A percentile compares a stretch with the other conserved stretches of the same genome.
phyloP scores from a whole-genome alignment of 2,888 invertebrate species.

The Scelioninae gen. 1 region DNA sequence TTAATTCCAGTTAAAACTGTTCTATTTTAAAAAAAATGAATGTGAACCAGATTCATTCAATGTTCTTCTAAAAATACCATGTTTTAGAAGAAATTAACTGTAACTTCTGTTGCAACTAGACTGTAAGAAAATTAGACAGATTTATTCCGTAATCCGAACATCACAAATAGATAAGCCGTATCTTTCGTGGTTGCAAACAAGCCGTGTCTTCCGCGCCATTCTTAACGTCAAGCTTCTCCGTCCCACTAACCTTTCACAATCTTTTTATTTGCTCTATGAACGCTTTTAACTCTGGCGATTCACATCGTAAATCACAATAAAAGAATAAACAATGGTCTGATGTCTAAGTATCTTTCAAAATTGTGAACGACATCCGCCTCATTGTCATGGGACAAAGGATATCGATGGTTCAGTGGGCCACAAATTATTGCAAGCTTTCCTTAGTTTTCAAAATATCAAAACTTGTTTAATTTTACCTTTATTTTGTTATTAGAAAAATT shows the following conservation, averaged over 20 bases:
- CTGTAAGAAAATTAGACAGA: slow-evolving; percentile 2
- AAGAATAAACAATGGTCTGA: slow-evolving; percentile 37
- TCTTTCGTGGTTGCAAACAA: slow-evolving; percentile 10
- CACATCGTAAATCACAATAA: slow-evolving; percentile 45
- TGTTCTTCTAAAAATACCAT: not conserved
- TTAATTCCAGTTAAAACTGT: too few species aligned
- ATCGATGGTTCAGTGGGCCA: slow-evolving; percentile 4
- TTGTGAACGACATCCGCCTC: slow-evolving; percentile 37
- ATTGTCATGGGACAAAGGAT: slow-evolving; percentile 12
- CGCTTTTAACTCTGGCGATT: slow-evolving; percentile 41
- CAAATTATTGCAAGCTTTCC: slow-evolving; percentile 3
- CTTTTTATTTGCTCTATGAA: slow-evolving; percentile 56
- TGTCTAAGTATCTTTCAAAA: slow-evolving; percentile 38
- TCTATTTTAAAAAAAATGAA: too few species aligned
- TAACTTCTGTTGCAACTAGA: not conserved
- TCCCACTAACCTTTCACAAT: slow-evolving; percentile 71
- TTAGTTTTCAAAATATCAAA: not conserved
- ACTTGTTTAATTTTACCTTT: too few species aligned
- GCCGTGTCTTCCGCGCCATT: slow-evolving; percentile 13
- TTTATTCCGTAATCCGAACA: not conserved
- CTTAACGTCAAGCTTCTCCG: slow-evolving; percentile 43
- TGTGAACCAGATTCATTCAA: not conserved
- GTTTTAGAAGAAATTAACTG: too few species aligned
- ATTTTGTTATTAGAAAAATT: too few species aligned
- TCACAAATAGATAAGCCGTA: slow-evolving; percentile 32